These are phyloP conservation scores for Anoplophora glabripennis DNA, from an alignment of 1,140 invertebrate genomes.

Conservation along the genomic window DNA sequence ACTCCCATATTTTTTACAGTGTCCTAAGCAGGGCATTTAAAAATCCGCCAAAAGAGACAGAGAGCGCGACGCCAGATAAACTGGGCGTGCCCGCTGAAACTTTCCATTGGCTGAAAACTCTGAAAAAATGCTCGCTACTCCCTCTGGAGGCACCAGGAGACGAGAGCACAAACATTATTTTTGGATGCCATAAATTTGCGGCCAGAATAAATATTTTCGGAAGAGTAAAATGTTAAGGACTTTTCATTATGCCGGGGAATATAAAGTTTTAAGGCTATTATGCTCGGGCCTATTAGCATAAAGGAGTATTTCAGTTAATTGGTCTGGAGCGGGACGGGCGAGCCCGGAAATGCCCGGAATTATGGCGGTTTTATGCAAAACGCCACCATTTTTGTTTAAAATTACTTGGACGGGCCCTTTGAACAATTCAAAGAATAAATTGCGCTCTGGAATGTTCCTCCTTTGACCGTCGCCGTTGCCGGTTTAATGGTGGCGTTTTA, in stretches of 20 bases:
- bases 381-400: slow-evolving; percentile 24
- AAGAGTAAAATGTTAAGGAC: slow-evolving; percentile 52
- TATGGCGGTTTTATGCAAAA: slow-evolving; percentile 42
- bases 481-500: slow-evolving; percentile 13
- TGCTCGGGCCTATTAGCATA: slow-evolving; percentile 46
- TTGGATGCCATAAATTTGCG: slow-evolving; percentile 51
- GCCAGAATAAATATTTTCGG: slow-evolving; percentile 51
- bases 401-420: slow-evolving; percentile 25
- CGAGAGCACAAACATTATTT: slow-evolving; percentile 49
- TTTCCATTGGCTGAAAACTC: slow-evolving; percentile 49
- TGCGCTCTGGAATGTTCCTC: slow-evolving; percentile 9
- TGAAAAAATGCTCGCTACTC: slow-evolving; percentile 45
- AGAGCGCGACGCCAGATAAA: slow-evolving; percentile 36
- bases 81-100: slow-evolving; percentile 38
- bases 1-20: slow-evolving; percentile 48
- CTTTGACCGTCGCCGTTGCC: slow-evolving; percentile 14
- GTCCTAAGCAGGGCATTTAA: slow-evolving; percentile 45
- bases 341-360: slow-evolving; percentile 39
- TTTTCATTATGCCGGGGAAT: slow-evolving; percentile 48
- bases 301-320: slow-evolving; percentile 48
- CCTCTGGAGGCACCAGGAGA: slow-evolving; percentile 39
- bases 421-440: slow-evolving; percentile 22
- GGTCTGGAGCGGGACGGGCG: slow-evolving; percentile 34
- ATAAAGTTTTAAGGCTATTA: slow-evolving; percentile 49
- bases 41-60: slow-evolving; percentile 40